A percentile compares a stretch with the other conserved stretches of the same genome.
These are phyloP conservation scores for Phyllostomus discolor DNA, from an alignment of 2,113 vertebrate genomes.

Conservation along the genomic window DNA sequence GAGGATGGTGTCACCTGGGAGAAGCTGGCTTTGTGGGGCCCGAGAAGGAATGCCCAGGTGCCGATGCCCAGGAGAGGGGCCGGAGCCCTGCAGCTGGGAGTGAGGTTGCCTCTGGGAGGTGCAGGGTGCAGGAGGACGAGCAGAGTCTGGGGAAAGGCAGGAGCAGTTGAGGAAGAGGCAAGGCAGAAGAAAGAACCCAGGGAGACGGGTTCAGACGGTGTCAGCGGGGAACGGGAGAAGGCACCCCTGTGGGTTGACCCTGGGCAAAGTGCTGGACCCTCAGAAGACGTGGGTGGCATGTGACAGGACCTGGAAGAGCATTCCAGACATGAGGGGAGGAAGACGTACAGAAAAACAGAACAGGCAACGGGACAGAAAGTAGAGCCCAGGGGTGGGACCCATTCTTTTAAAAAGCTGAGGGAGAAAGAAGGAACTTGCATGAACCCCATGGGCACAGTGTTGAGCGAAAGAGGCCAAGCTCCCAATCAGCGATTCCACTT, in stretches of 20 bases:
- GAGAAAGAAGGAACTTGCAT: not conserved
- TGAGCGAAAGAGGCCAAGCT: not conserved
- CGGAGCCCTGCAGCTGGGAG: not conserved
- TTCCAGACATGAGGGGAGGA: not conserved
- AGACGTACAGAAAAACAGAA: not conserved
- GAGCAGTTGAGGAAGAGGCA: not conserved
- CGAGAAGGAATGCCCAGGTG: not conserved
- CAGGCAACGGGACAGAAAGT: not conserved
- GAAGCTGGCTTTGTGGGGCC: not conserved
- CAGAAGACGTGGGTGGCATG: not conserved
- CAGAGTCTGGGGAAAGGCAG: not conserved
- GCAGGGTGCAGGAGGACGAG: not conserved
- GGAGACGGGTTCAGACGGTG: not conserved
- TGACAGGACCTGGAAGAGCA: not conserved
- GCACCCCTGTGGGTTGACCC: not conserved
- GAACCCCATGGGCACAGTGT: not conserved
- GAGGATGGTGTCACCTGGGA: not conserved
- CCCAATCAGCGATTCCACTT: not conserved
- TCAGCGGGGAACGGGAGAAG: not conserved
- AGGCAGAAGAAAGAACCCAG: not conserved
- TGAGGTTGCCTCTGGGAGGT: not conserved
- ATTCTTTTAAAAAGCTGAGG: not conserved
- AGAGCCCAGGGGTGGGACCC: not conserved
- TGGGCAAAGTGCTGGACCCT: not conserved
- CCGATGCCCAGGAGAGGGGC: no score